Base-by-base conservation (phyloP, 2,888 invertebrate species). In the Diarsia rubi region DNA sequence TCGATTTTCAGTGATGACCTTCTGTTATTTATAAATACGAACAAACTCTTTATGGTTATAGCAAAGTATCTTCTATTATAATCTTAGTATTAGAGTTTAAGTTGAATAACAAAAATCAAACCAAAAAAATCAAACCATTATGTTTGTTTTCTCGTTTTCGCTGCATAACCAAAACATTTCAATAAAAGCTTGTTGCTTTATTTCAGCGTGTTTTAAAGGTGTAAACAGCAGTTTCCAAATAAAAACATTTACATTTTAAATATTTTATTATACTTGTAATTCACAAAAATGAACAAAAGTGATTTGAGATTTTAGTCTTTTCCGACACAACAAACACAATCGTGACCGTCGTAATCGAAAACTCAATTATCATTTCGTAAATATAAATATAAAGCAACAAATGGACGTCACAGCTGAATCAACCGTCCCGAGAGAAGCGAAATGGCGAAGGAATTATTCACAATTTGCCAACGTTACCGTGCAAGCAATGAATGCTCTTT, bases 381-480 rank as follows among this genome's bases (percentile, higher is more conserved):
- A 81, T 66, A 79, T 79, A 82, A 82, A 72, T 66, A 31, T 65
- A 74, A 52, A 72, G 60, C 47, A 16, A 76, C 71, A 76, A 77
- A 77, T 67, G 71, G 60, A 67, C n/a, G 82, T 59, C 64, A 64
- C 70, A 73, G 73, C 77, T 81, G 67, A 84, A 77, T 81, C 85
- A 82, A 73, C 68, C 62, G 31, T 81, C 84, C 63, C 76, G 9
- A 19, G 68, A 65, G 77, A 62, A 37, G 14, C 63, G 27, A 68
- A 73, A 78, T 78, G 73, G 69, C 68, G 64, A 57, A 70, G 82
- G 68, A 82, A 82, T 84, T 82, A 82, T 82, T 82, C 77, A 82
- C 78, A 82, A 82, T 82, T 85, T 84, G 78, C 85, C 67, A 84
- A 52, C 69, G 72, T 73, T 65, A 73, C 73, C 74, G 64, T 59